Evolutionary conservation across 2,113 vertebrate species (phyloP).

Genomic region (Pangasianodon gigas): DNA sequence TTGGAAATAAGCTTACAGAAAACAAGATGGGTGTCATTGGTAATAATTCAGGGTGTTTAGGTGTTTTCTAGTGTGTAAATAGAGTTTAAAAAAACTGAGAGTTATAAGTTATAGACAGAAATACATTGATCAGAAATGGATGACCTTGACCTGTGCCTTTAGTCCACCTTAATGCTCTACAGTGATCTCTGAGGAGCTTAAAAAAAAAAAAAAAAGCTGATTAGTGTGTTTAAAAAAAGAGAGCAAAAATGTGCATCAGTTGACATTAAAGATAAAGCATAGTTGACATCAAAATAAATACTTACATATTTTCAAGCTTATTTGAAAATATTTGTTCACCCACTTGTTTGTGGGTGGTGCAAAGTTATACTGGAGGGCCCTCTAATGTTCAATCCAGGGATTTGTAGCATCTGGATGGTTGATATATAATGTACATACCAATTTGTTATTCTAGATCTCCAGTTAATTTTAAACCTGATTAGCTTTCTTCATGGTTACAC

Average conservation of each 20-base stretch:
- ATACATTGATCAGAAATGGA: neutral
- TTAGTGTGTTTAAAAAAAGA: neutral
- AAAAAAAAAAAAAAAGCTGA: neutral
- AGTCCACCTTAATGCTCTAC: neutral
- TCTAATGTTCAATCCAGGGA: slow-evolving; percentile 60
- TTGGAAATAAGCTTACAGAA: slow-evolving; percentile 57
- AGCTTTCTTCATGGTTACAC: neutral
- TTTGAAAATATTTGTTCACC: neutral
- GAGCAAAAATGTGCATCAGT: slow-evolving; percentile 15
- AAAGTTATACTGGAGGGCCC: slow-evolving; percentile 67
- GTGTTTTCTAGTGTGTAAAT: neutral
- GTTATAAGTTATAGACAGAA: neutral
- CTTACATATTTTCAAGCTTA: slow-evolving; percentile 17
- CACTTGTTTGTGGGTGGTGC: slow-evolving; percentile 50
- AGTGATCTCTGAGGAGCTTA: neutral
- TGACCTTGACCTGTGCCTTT: neutral
- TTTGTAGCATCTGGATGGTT: neutral
- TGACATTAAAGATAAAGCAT: slow-evolving; percentile 33
- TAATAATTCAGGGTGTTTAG: slow-evolving; percentile 25
- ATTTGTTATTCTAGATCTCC: neutral
- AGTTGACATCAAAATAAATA: slow-evolving; percentile 34
- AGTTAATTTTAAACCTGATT: slow-evolving; percentile 8
- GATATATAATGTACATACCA: neutral
- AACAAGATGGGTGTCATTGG: slow-evolving; percentile 21
- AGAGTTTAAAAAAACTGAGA: neutral